Conservation (phyloP, 2,113 vertebrate species). For the Leucoraja erinaceus region DNA sequence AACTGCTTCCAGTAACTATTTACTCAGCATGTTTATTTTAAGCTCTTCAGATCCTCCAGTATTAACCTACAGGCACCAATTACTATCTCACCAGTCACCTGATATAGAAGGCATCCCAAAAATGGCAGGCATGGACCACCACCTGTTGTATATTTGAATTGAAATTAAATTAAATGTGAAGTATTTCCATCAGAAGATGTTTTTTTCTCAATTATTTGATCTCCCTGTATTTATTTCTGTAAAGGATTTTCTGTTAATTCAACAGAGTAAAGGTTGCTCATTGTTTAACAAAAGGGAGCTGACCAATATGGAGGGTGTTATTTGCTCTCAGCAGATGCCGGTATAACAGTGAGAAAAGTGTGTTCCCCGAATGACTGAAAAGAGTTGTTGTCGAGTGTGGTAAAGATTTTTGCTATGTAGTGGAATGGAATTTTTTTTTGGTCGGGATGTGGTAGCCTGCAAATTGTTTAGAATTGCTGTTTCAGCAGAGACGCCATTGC, state of each 20-base stretch:
- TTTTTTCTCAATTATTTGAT: not conserved
- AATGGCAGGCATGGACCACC: not conserved
- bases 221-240: not conserved
- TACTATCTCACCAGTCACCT: not conserved
- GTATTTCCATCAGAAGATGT: not conserved
- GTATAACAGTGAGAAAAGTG: not conserved
- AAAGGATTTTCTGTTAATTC: not conserved
- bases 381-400: not conserved
- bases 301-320: not conserved
- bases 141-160: slow-evolving; percentile 13
- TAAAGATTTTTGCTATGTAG: not conserved
- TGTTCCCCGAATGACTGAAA: not conserved
- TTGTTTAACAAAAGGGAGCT: not conserved
- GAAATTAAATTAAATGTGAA: not conserved
- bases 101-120: slow-evolving; percentile 7
- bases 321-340: not conserved
- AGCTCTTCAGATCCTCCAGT: not conserved
- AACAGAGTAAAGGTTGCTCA: not conserved
- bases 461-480: not conserved
- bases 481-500: not conserved
- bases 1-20: not conserved
- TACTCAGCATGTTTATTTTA: too few relatives aligned
- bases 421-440: not conserved
- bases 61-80: not conserved
- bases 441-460: not conserved